Base-by-base conservation (phyloP, 2,888 invertebrate species). In the Pseudococcus longispinus region DNA sequence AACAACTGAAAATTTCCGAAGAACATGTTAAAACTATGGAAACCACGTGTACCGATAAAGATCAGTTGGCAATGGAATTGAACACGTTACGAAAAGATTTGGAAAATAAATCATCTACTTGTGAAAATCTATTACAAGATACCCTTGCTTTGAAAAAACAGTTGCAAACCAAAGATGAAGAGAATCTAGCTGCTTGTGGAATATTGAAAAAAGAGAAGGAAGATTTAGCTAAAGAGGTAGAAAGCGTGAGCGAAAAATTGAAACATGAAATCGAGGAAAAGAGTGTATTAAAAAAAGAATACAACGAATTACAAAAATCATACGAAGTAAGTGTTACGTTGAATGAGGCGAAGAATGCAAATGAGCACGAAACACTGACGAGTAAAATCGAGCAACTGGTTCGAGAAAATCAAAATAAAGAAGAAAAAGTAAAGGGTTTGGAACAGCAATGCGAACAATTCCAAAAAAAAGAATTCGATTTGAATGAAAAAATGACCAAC, bases 11-110 rank as follows among this genome's bases (percentile, higher is more conserved):
- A 83, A 44, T 23, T 20, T 29, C 74, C n/a, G 89, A 89, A 4
- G 90, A 90, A 88, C 89, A 91, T 32, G 89, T 84, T 8, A 65
- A 90, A 85, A 88, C 89, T 88, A 88, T 91, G 82, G 90, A 90
- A 83, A 89, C 11, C 15, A 6, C 65, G 4, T 74, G n/a, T n/a
- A 42, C 74, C n/a, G 29, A 44, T 8, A 83, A 70, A 20, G 51
- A 83, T 42, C 37, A 46, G 20, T 8, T 46, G 15, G n/a, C 29
- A 29, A 20, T 9, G 2, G 84, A 74, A 87, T 20, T 87, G 8
- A 65, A 46, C 23, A 74, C 37, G 9, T 26, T 74, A 18, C 80
- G 46, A 86, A 70, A 70, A 46, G 32, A 80, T 29, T 23, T 86
- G 4, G 80, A 26, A n/a, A 55, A 74, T 29, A 77, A 86, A 37